Evolutionary conservation across 2,113 vertebrate genomes (phyloP), one percentile per base, ranked within the genome.

Genomic region (Phyllostomus discolor): DNA sequence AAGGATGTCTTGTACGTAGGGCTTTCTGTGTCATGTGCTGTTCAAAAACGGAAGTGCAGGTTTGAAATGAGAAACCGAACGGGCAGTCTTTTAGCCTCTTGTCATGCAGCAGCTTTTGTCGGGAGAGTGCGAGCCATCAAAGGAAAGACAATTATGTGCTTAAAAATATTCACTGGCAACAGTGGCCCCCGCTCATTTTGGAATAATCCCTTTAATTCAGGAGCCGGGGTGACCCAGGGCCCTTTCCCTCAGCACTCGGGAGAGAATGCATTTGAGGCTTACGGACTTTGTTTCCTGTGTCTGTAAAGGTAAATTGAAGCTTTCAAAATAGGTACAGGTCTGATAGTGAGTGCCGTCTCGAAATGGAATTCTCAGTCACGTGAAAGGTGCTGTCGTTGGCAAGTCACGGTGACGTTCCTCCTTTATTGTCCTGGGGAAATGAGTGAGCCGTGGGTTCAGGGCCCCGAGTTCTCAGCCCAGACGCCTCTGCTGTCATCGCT

Each of bases 11-110:
- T 88, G 67, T 73, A 22, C 14, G 33, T 52, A 90, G 50, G 95
- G 73, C 92, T 88, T 38, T 95, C 62, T 90, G 73, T 66, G 35
- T 96, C 69, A 94, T 97, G 94, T 83, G 82, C 90, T 96, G 73
- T 80, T 97, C 79, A 70, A 54, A 95, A 92, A 59, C 0, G 0
- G 72, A 97, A 95, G 95, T 83, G 31, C 78, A 72, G 81, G 28
- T 97, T 95, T 75, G 94, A 80, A 89, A 70, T 59, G 75, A 94
- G 80, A 96, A 69, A 86, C 31, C 0, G 0, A 97, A 38, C 41
- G 2, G 48, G 66, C 83, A 50, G 48, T 95, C 94, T 95, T 79
- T 73, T 69, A 72, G 78, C 96, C 87, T 70, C 70, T 91, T 52
- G 10, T 87, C 33, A 75, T 96, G 96, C 97, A 97, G 75, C 76